Percentiles rank a stretch among this genome's conserved stretches.
These are phyloP conservation scores for Yponomeuta evonymella DNA, from an alignment of 2,888 invertebrate species.

Conservation along the genomic window DNA sequence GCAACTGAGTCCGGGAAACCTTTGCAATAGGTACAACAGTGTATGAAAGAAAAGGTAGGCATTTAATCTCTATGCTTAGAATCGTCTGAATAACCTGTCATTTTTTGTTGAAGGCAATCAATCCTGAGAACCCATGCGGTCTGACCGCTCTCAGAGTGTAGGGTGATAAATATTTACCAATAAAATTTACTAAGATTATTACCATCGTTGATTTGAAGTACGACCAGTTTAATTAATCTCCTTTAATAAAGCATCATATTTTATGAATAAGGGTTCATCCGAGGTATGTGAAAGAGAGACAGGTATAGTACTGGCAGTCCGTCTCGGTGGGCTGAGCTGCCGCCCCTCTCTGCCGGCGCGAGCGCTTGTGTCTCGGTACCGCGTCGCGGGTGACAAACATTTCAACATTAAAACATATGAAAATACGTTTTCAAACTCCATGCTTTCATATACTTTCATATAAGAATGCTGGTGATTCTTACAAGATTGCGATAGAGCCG, in stretches of 20 bases:
- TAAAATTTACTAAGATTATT: neutral
- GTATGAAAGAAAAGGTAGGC: too few relatives aligned
- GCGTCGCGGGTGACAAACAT: conserved; percentile 60
- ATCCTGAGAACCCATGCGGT: neutral
- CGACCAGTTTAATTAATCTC: conserved; percentile 6
- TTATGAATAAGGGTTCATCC: neutral
- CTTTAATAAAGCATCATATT: neutral
- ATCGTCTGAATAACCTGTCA: too few relatives aligned
- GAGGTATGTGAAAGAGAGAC: conserved; percentile 46
- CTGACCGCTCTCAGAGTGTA: neutral
- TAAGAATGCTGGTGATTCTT: neutral
- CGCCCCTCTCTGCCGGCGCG: conserved; percentile 57
- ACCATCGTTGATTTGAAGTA: conserved; percentile 6
- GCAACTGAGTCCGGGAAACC: too few relatives aligned
- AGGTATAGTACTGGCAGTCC: conserved; percentile 45
- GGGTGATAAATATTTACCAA: neutral
- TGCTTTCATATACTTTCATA: neutral
- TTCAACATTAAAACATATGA: conserved; percentile 18
- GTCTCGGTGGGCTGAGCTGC: conserved; percentile 57
- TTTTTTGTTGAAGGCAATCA: too few relatives aligned
- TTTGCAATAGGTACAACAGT: too few relatives aligned
- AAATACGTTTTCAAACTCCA: neutral
- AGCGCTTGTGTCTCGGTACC: conserved; percentile 55
- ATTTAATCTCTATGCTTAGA: too few relatives aligned
- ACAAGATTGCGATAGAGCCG: neutral